Percentiles rank a stretch among this genome's conserved stretches.
Evolutionary conservation across 2,113 vertebrate species (phyloP).

Genomic region (Chinchilla lanigera): DNA sequence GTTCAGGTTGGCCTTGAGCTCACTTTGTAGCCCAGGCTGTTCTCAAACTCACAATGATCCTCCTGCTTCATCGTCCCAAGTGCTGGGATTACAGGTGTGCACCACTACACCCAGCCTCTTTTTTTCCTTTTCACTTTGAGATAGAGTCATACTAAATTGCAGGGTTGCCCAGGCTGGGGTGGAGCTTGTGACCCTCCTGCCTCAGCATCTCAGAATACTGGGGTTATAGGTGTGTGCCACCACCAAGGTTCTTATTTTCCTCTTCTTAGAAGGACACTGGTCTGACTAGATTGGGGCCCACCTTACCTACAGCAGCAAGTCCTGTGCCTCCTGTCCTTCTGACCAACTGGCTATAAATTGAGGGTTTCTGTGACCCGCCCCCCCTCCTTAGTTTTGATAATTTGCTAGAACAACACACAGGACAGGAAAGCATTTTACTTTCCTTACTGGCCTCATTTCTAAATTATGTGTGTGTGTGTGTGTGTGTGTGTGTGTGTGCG

Average conservation of each 20-base stretch:
- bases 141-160: background rate
- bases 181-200: background rate
- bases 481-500: background rate
- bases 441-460: background rate
- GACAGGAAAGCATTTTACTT: background rate
- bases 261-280: background rate
- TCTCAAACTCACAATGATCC: no score
- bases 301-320: background rate
- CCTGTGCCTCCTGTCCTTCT: background rate
- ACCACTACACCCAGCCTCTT: no score
- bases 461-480: background rate
- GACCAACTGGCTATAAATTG: background rate
- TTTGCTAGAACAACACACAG: background rate
- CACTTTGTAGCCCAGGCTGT: no score
- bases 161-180: background rate
- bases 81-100: no score
- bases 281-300: no score
- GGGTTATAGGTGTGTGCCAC: background rate
- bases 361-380: background rate
- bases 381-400: background rate
- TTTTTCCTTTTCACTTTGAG: background rate
- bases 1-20: no score
- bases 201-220: background rate
- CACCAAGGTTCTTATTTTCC: background rate
- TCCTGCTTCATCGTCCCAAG: no score